phyloP scores from a whole-genome alignment of 2,888 invertebrate species.

The Andrena haemorrhoa region DNA sequence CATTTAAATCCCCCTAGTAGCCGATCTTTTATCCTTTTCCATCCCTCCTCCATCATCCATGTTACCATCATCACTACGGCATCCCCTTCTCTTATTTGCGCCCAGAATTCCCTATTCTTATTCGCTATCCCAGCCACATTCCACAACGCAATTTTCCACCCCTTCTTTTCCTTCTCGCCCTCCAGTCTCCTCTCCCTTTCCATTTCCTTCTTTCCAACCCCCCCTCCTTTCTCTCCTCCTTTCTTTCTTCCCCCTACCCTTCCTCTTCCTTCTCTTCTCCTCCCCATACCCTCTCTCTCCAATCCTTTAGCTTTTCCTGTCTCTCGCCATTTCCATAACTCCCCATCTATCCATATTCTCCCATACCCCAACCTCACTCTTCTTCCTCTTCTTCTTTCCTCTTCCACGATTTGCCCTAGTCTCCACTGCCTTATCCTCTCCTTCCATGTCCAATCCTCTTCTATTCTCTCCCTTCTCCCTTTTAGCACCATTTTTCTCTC shows the following conservation, averaged over 20 bases:
- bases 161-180: background rate
- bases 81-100: background rate
- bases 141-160: background rate
- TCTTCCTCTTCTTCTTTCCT: background rate
- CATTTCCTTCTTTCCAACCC: background rate
- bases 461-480: too few species aligned
- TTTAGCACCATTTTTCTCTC: too few species aligned
- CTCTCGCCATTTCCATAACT: background rate
- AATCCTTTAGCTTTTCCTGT: background rate
- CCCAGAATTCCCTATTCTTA: background rate
- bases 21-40: background rate
- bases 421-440: background rate
- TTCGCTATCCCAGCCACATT: background rate
- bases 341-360: background rate
- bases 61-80: background rate
- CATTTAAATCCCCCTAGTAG: background rate
- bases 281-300: background rate
- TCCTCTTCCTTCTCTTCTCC: background rate
- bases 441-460: background rate
- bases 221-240: background rate
- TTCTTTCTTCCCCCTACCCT: too few species aligned
- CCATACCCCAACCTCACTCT: background rate
- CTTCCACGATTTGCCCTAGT: background rate
- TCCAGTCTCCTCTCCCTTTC: background rate
- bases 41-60: background rate